These are phyloP conservation scores for Cyanoderma ruficeps DNA, from an alignment of 2,113 vertebrate species.

Conservation along the genomic window DNA sequence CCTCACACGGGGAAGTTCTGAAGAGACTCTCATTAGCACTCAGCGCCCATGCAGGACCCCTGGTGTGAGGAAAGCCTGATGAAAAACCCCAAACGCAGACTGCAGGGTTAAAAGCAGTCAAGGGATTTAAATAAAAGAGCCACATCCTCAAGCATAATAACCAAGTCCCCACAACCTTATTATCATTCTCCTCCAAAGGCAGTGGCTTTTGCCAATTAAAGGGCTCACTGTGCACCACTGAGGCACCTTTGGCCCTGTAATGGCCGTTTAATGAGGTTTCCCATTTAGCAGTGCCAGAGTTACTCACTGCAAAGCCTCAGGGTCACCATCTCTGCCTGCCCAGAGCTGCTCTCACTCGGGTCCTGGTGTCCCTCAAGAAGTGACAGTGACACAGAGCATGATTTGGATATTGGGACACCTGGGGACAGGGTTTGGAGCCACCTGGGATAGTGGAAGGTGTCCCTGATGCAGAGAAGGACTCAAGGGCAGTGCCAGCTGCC, in stretches of 20 bases:
- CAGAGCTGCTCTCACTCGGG: not conserved
- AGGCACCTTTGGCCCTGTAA: conserved; percentile 35
- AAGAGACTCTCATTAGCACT: not conserved
- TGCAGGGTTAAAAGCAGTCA: not conserved
- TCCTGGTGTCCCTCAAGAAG: not conserved
- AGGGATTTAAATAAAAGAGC: not conserved
- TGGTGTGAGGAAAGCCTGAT: not conserved
- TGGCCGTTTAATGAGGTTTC: conserved; percentile 28
- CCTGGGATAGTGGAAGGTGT: rapidly evolving
- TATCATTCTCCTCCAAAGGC: not conserved
- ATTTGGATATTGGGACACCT: rapidly evolving
- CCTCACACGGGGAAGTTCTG: not conserved
- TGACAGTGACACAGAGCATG: not conserved
- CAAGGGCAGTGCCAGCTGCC: not conserved
- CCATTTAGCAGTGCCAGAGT: not conserved
- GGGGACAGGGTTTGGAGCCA: not conserved
- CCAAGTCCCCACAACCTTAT: not conserved
- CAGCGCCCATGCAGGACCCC: not conserved
- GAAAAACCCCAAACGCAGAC: not conserved
- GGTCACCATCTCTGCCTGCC: not conserved
- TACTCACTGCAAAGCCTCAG: not conserved
- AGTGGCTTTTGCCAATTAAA: conserved; percentile 16
- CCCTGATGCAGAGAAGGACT: rapidly evolving
- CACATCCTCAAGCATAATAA: not conserved
- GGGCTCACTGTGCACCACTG: conserved; percentile 2